Conservation (phyloP, 2,797 vertebrate genomes). For the Zenarchopterus dispar region DNA sequence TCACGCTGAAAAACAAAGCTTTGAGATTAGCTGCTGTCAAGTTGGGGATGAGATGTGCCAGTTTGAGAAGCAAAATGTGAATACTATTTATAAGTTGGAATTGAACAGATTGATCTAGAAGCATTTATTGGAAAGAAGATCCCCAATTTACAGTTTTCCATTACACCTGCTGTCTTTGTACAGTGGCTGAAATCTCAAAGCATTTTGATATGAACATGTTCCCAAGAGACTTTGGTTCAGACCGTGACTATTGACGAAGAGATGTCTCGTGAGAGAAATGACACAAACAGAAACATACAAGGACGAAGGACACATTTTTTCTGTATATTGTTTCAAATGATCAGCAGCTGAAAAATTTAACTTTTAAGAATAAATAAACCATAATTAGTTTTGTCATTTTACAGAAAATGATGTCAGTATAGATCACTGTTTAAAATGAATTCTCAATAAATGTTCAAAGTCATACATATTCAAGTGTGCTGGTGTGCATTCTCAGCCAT, state of each 20-base stretch:
- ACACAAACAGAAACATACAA: slow-evolving; percentile 17
- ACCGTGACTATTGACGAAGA: slow-evolving; percentile 9
- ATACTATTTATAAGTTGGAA: slow-evolving; percentile 65
- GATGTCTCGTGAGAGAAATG: slow-evolving; percentile 10
- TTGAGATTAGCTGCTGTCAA: slow-evolving; percentile 84
- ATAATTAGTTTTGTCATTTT: too few species aligned
- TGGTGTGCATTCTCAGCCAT: too few species aligned
- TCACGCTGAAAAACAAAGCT: slow-evolving; percentile 81
- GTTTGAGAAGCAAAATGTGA: slow-evolving; percentile 68
- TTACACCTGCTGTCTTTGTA: slow-evolving; percentile 22
- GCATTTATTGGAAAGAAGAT: slow-evolving; percentile 65
- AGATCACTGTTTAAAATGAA: too few species aligned
- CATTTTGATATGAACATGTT: slow-evolving; percentile 33
- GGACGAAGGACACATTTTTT: slow-evolving; percentile 38
- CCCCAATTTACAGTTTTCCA: slow-evolving; percentile 47
- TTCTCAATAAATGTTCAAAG: too few species aligned
- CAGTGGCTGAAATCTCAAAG: slow-evolving; percentile 23
- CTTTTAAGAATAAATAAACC: too few species aligned
- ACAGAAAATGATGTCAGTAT: too few species aligned
- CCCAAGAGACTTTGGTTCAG: slow-evolving; percentile 25
- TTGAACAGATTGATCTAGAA: slow-evolving; percentile 72
- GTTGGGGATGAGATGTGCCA: slow-evolving; percentile 72
- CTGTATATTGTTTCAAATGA: too few species aligned
- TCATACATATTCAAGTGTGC: too few species aligned
- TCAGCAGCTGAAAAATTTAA: too few species aligned